phyloP scores from a whole-genome alignment of 1,140 invertebrate genomes.

The Drosophila triauraria region DNA sequence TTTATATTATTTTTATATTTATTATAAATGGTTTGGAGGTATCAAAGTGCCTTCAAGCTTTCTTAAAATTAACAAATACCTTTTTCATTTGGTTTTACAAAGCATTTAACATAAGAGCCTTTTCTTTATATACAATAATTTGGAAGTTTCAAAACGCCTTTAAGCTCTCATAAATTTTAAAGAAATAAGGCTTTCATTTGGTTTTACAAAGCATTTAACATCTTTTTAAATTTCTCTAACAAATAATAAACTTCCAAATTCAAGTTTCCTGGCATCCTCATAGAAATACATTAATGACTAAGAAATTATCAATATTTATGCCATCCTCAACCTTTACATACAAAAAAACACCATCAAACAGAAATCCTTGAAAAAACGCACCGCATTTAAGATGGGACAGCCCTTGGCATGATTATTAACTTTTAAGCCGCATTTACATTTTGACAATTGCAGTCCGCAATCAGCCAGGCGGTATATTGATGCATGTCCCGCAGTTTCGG shows the following conservation, averaged over 20 bases:
- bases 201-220: no score
- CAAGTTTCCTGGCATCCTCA: no score
- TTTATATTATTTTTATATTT: neutral
- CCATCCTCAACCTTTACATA: neutral
- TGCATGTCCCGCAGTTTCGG: conserved; percentile 10
- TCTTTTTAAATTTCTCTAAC: no score
- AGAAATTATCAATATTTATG: neutral
- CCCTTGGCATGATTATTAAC: conserved; percentile 49
- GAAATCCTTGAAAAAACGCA: neutral
- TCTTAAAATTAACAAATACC: no score
- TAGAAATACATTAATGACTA: neutral
- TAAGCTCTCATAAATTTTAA: no score
- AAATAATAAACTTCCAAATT: no score
- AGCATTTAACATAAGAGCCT: no score
- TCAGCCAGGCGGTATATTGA: conserved; percentile 27
- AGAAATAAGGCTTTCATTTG: no score
- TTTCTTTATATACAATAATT: no score
- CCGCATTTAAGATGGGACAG: conserved; percentile 19
- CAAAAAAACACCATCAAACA: neutral
- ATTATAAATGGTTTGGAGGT: neutral
- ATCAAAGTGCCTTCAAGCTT: neutral
- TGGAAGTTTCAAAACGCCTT: no score
- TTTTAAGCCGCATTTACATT: conserved; percentile 42
- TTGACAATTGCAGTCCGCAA: conserved; percentile 44
- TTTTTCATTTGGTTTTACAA: no score